These are phyloP conservation scores for Suillia variegata DNA, from an alignment of 2,888 invertebrate genomes.

Conservation along the genomic window DNA sequence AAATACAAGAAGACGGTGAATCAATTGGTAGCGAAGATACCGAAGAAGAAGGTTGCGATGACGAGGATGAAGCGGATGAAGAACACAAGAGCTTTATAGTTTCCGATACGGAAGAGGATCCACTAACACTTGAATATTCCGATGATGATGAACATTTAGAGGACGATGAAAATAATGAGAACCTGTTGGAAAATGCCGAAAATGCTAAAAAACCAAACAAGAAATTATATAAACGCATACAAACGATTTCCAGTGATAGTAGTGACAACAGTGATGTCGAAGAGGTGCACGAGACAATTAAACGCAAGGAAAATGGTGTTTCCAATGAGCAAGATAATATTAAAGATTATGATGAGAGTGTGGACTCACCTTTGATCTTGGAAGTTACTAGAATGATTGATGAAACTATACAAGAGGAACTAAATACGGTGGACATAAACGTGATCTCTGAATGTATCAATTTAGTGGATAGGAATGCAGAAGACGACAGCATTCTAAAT, in stretches of 20 bases:
- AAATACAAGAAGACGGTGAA: constrained; percentile 64
- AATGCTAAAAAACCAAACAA: neutral
- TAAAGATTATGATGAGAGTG: no score
- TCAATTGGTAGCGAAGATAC: constrained; percentile 63
- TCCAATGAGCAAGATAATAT: neutral
- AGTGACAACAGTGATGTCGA: neutral
- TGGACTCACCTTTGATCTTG: no score
- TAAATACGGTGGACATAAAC: no score
- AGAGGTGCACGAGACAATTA: no score
- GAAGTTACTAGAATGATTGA: no score
- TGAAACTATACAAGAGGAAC: no score
- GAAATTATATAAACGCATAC: neutral
- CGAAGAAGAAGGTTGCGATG: constrained; percentile 44
- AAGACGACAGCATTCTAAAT: no score
- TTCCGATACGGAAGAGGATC: constrained; percentile 50
- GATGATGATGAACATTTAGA: constrained; percentile 21
- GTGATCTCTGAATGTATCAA: no score
- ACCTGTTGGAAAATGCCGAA: neutral
- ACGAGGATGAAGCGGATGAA: constrained; percentile 61
- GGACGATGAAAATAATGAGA: neutral
- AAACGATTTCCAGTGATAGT: neutral
- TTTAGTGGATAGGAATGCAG: no score
- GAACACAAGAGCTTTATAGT: constrained; percentile 65
- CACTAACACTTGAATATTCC: constrained; percentile 29
- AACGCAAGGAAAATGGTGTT: neutral